Conservation (phyloP, 2,113 vertebrate species). For the Nanorana parkeri region DNA sequence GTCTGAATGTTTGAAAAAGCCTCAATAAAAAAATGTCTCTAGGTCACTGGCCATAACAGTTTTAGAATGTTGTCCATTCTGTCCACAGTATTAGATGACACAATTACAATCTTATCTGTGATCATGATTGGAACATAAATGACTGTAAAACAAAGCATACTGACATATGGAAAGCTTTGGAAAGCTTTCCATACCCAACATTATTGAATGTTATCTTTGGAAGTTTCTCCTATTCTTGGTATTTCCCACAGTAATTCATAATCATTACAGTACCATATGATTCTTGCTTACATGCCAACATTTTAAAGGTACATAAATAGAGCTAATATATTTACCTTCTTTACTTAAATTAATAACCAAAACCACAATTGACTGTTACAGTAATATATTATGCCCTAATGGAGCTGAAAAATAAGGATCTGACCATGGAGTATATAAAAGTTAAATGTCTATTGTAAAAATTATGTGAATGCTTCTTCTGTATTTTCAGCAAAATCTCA, state of each 20-base stretch:
- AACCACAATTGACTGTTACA: conserved; percentile 25
- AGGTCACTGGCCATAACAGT: no score
- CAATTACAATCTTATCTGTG: background rate
- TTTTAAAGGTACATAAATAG: conserved; percentile 30
- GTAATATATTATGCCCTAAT: conserved; percentile 17
- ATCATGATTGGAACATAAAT: conserved; percentile 10
- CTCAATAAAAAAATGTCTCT: no score
- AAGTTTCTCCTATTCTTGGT: background rate
- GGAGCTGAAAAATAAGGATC: conserved; percentile 10
- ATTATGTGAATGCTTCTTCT: conserved; percentile 8
- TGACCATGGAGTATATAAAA: conserved; percentile 30
- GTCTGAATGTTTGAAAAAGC: no score
- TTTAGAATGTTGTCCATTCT: background rate
- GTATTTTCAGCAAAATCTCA: conserved; percentile 26
- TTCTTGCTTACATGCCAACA: conserved; percentile 14
- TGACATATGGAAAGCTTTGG: background rate
- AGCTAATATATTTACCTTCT: conserved; percentile 20
- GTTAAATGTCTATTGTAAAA: conserved; percentile 23
- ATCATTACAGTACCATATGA: conserved; percentile 6
- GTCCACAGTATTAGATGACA: background rate
- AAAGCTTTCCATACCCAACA: conserved; percentile 15
- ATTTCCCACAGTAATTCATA: conserved; percentile 1
- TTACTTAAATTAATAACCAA: conserved; percentile 17
- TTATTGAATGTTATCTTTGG: conserved; percentile 5
- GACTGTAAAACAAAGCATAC: background rate